Percentiles rank a stretch among this genome's conserved stretches.
These are phyloP conservation scores for Heliconius hermathena DNA, from an alignment of 1,140 invertebrate genomes.

Conservation along the genomic window DNA sequence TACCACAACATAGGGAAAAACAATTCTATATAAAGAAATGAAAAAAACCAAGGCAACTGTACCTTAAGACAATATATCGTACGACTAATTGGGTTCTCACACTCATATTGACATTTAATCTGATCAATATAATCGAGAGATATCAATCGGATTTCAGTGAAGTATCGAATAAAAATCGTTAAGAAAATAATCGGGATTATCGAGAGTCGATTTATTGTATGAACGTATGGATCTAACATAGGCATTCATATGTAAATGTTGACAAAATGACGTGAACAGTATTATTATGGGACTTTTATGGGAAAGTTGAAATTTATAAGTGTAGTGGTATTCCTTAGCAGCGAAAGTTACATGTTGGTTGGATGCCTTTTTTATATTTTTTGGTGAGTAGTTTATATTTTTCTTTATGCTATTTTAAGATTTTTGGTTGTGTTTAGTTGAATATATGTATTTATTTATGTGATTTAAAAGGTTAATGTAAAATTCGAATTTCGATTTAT, in stretches of 20 bases:
- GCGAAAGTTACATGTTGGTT: neutral
- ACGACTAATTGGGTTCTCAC: slow-evolving; percentile 33
- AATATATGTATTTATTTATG: too few relatives aligned
- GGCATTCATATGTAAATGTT: slow-evolving; percentile 9
- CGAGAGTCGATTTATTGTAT: slow-evolving; percentile 1
- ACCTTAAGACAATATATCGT: slow-evolving; percentile 9
- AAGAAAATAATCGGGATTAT: slow-evolving; percentile 17
- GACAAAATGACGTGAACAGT: slow-evolving; percentile 8
- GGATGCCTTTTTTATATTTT: neutral
- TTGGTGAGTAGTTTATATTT: neutral
- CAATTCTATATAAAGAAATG: neutral
- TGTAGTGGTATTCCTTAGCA: neutral
- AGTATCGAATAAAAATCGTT: slow-evolving; percentile 25
- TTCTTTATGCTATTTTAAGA: neutral
- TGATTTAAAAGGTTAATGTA: too few relatives aligned
- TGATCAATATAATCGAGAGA: slow-evolving; percentile 26
- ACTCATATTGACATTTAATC: slow-evolving; percentile 33
- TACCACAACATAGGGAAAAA: too few relatives aligned
- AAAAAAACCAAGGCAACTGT: neutral
- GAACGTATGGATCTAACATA: slow-evolving; percentile 3
- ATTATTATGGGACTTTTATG: slow-evolving; percentile 11
- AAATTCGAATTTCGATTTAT: too few relatives aligned
- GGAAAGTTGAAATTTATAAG: slow-evolving; percentile 6
- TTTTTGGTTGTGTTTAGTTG: neutral
- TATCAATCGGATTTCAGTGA: slow-evolving; percentile 18